Evolutionary conservation across 2,888 invertebrate genomes (phyloP).

Genomic region (Caenorhabditis sp.): DNA sequence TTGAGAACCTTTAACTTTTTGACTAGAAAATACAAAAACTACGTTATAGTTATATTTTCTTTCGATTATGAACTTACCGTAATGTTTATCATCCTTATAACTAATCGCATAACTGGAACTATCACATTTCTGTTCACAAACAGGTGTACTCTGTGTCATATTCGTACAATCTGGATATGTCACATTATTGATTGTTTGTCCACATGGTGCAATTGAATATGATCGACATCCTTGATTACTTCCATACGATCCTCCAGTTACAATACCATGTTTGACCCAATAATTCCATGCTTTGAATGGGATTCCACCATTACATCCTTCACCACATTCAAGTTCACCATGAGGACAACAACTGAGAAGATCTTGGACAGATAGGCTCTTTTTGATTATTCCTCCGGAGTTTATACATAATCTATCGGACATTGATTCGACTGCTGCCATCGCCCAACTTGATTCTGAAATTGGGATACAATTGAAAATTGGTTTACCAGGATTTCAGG

Average conservation of each 20-base stretch:
- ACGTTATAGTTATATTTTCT: too few relatives aligned
- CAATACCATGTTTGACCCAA: constrained; percentile 31
- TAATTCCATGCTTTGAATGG: constrained; percentile 37
- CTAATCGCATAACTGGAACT: neutral
- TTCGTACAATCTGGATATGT: constrained; percentile 21
- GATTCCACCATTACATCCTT: constrained; percentile 30
- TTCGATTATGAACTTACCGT: too few relatives aligned
- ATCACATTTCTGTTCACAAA: constrained; percentile 7
- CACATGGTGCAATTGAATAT: constrained; percentile 21
- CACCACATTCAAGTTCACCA: constrained; percentile 16
- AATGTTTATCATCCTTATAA: constrained; percentile 27
- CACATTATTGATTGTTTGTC: constrained; percentile 5
- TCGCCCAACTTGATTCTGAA: constrained; percentile 26
- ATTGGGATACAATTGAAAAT: constrained; percentile 1
- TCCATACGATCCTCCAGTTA: constrained; percentile 38
- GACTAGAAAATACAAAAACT: too few relatives aligned
- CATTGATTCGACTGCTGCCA: constrained; percentile 26
- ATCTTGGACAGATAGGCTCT: constrained; percentile 21
- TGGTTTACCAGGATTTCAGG: neutral
- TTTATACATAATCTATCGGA: constrained; percentile 29
- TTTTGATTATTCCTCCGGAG: constrained; percentile 18
- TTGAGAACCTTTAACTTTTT: too few relatives aligned
- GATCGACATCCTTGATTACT: constrained; percentile 63
- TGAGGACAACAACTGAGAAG: constrained; percentile 15
- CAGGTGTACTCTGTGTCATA: constrained; percentile 35